phyloP scores from a whole-genome alignment of 2,888 invertebrate species.

The Temnothorax ravouxi region DNA sequence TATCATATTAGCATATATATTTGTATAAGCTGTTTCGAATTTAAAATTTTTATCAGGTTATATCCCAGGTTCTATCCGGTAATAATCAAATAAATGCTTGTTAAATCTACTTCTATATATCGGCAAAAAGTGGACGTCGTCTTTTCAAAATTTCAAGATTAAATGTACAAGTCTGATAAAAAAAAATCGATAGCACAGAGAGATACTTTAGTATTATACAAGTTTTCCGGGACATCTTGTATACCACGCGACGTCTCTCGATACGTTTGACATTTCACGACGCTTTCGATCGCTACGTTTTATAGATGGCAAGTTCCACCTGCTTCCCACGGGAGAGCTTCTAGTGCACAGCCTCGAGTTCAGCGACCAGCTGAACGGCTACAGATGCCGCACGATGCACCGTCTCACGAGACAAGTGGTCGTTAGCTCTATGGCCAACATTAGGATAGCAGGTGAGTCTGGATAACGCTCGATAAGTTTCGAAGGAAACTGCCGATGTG shows the following conservation, averaged over 20 bases:
- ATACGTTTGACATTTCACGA: constrained; percentile 50
- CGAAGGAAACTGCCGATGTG: constrained; percentile 18
- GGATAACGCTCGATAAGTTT: constrained; percentile 43
- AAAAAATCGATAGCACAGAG: constrained; percentile 8
- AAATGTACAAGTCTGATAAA: not conserved
- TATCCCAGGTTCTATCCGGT: too few species aligned
- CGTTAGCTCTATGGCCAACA: constrained; percentile 90
- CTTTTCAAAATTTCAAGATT: not conserved
- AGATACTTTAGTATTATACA: constrained; percentile 20
- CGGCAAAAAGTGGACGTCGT: not conserved
- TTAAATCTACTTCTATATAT: not conserved
- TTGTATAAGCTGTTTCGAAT: not conserved
- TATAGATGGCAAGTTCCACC: constrained; percentile 92
- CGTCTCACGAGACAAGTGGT: constrained; percentile 91
- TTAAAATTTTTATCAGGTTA: not conserved
- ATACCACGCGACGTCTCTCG: not conserved
- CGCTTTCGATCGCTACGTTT: constrained; percentile 66
- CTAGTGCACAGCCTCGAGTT: constrained; percentile 92
- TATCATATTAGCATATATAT: not conserved
- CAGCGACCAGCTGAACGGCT: constrained; percentile 91
- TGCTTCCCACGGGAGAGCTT: constrained; percentile 91
- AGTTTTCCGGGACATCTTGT: not conserved
- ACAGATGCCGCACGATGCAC: constrained; percentile 92
- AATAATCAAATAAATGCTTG: not conserved
- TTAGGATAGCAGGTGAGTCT: constrained; percentile 90